phyloP scores from a whole-genome alignment of 2,113 vertebrate species.

The Octodon degus region DNA sequence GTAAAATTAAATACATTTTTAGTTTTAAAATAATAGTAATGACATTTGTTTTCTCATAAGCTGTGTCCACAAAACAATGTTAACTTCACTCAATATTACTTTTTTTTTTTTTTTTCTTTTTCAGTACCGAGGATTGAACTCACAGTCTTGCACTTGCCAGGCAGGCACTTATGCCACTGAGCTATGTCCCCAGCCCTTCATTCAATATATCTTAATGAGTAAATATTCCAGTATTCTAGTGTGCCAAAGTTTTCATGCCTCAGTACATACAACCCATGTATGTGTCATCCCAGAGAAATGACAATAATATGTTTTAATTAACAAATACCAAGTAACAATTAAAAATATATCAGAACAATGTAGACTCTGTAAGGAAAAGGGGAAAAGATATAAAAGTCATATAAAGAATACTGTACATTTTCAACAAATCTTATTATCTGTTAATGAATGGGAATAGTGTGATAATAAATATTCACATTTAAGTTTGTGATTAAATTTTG shows the following conservation, averaged over 20 bases:
- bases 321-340: not conserved
- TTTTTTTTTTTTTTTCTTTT: too few species aligned
- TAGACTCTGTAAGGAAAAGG: not conserved
- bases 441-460: not conserved
- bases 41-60: not conserved
- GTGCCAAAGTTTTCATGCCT: not conserved
- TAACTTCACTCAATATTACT: not conserved
- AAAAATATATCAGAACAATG: not conserved
- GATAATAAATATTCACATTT: not conserved
- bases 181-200: too few species aligned
- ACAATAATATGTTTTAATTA: slow-evolving; percentile 7
- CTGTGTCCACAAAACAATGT: not conserved
- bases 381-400: not conserved
- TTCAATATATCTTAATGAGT: not conserved
- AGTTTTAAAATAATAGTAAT: not conserved
- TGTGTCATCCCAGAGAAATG: not conserved
- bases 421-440: not conserved
- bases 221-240: not conserved
- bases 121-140: too few species aligned
- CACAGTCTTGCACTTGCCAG: too few species aligned
- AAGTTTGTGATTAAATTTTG: not conserved
- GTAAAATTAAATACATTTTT: not conserved
- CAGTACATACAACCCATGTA: not conserved
- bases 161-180: too few species aligned
- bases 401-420: slow-evolving; percentile 31